These are phyloP conservation scores for Amblyjoppa proteus DNA, from an alignment of 2,888 invertebrate species.

Conservation along the genomic window DNA sequence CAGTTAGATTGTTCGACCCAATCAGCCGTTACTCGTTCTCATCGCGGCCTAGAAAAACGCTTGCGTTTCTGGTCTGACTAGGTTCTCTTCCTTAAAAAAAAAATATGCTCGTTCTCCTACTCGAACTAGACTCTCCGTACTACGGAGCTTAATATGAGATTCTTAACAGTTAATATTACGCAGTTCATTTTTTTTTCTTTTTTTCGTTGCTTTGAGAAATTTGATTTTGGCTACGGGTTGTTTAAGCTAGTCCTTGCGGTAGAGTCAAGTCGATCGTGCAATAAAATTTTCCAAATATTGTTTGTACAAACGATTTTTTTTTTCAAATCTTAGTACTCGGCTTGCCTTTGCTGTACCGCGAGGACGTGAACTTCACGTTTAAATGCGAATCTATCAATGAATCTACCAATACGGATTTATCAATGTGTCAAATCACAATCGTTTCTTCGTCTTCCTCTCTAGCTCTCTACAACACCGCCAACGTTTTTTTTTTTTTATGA, in stretches of 20 bases:
- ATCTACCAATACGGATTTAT: neutral
- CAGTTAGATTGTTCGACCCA: slow-evolving; percentile 37
- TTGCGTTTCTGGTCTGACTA: slow-evolving; percentile 50
- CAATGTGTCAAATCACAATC: slow-evolving; percentile 51
- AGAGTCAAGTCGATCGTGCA: neutral
- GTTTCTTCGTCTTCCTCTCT: slow-evolving; percentile 19
- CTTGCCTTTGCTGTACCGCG: neutral
- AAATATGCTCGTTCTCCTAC: slow-evolving; percentile 26
- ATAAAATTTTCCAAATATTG: neutral
- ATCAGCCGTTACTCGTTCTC: slow-evolving; percentile 68
- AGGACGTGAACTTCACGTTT: neutral
- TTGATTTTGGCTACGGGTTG: slow-evolving; percentile 56
- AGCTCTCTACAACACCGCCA: slow-evolving; percentile 39
- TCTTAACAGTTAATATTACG: slow-evolving; percentile 53
- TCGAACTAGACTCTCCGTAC: slow-evolving; percentile 38
- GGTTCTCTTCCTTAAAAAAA: slow-evolving; percentile 19
- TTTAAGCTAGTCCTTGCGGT: neutral
- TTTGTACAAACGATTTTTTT: slow-evolving; percentile 8
- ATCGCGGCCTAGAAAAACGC: slow-evolving; percentile 50
- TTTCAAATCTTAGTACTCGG: neutral
- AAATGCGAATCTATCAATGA: neutral
- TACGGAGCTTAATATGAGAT: slow-evolving; percentile 42
- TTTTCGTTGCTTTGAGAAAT: slow-evolving; percentile 79
- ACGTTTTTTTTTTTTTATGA: slow-evolving; percentile 30
- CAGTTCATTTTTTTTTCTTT: slow-evolving; percentile 40